Conservation (phyloP, 1,140 invertebrate species). For the Tribolium castaneum region DNA sequence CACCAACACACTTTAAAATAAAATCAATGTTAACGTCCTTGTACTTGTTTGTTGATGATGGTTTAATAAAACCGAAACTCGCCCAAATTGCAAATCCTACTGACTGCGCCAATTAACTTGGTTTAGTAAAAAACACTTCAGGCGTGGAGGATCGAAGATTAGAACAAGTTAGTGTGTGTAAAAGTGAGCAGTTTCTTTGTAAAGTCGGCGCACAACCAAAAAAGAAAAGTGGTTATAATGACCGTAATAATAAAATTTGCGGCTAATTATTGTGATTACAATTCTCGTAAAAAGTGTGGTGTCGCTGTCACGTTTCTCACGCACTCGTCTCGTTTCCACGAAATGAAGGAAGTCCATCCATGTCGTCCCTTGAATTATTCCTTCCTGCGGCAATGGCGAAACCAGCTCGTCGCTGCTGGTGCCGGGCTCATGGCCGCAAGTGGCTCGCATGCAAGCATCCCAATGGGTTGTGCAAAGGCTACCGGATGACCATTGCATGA, state of each 20-base stretch:
- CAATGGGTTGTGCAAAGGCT: constrained; percentile 44
- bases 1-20: too few species aligned
- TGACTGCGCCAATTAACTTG: too few species aligned
- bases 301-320: background rate
- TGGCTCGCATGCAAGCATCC: constrained; percentile 49
- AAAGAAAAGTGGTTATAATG: background rate
- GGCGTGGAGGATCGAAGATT: too few species aligned
- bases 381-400: constrained; percentile 31
- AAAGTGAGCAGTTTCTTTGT: too few species aligned
- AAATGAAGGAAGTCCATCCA: constrained; percentile 33
- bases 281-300: background rate
- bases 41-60: too few species aligned
- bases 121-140: too few species aligned
- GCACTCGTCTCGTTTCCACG: background rate
- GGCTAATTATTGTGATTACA: constrained; percentile 9
- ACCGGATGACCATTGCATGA: constrained; percentile 53
- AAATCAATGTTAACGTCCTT: too few species aligned
- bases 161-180: too few species aligned
- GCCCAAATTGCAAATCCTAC: too few species aligned
- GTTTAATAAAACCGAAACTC: too few species aligned
- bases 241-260: constrained; percentile 23
- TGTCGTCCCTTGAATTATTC: constrained; percentile 33
- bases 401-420: constrained; percentile 33
- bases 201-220: background rate
- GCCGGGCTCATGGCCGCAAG: background rate